Evolutionary conservation across 1,140 invertebrate genomes (phyloP).

Genomic region (Drosophila virilis): DNA sequence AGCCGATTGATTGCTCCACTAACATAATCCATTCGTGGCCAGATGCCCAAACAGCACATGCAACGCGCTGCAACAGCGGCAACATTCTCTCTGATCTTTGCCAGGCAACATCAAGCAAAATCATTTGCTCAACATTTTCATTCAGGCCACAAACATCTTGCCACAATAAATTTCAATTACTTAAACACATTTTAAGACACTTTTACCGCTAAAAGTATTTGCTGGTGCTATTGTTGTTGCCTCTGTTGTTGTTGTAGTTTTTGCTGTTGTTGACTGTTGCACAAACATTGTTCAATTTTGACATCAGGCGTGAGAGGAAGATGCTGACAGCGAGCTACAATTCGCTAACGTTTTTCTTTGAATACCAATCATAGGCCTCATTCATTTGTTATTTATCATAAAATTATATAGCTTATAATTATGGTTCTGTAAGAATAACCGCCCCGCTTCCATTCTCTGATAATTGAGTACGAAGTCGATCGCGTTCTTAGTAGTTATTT

Average conservation of each 20-base stretch:
- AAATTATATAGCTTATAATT: too few species aligned
- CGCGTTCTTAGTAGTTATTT: too few species aligned
- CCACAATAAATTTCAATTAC: slow-evolving; percentile 79
- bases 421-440: too few species aligned
- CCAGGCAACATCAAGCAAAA: slow-evolving; percentile 65
- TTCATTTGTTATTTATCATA: too few species aligned
- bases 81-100: slow-evolving; percentile 46
- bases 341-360: not conserved
- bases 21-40: slow-evolving; percentile 47
- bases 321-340: not conserved
- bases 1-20: slow-evolving; percentile 79
- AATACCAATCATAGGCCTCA: not conserved
- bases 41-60: slow-evolving; percentile 10
- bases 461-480: too few species aligned
- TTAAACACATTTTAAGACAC: slow-evolving; percentile 68
- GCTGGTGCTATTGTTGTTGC: slow-evolving; percentile 41
- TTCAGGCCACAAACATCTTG: slow-evolving; percentile 38
- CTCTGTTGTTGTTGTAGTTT: slow-evolving; percentile 12
- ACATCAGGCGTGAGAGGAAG: slow-evolving; percentile 21
- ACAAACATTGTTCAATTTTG: slow-evolving; percentile 39
- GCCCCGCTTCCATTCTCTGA: too few species aligned
- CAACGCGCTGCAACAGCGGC: slow-evolving; percentile 26
- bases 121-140: slow-evolving; percentile 68
- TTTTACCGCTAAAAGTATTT: slow-evolving; percentile 74
- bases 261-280: slow-evolving; percentile 10